phyloP scores from a whole-genome alignment of 2,797 vertebrate species.

The Smutsia temminckii region DNA sequence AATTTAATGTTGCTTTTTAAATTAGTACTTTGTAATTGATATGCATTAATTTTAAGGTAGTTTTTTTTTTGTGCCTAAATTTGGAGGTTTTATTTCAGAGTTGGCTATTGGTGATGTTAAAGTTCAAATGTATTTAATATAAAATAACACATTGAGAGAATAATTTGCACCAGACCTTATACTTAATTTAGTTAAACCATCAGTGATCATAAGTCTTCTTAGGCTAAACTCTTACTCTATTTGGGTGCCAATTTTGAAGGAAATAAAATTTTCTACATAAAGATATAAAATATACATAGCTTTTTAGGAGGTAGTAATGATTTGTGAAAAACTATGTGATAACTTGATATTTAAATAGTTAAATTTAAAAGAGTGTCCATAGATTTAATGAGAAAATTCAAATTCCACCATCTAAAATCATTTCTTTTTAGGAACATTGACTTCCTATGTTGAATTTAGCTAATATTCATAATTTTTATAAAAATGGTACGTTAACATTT shows the following conservation, averaged over 20 bases:
- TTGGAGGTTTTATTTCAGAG: conserved; percentile 8
- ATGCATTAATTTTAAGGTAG: conserved; percentile 7
- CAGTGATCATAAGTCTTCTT: background rate
- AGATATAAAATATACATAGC: background rate
- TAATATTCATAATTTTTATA: conserved; percentile 3
- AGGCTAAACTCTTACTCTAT: conserved; percentile 12
- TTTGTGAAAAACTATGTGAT: conserved; percentile 46
- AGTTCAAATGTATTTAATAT: conserved; percentile 27
- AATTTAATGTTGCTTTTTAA: conserved; percentile 20
- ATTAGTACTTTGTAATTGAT: conserved; percentile 13
- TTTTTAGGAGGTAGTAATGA: conserved; percentile 35
- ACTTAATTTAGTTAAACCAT: conserved; percentile 4
- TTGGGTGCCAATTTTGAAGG: conserved; percentile 41
- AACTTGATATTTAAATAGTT: conserved; percentile 21
- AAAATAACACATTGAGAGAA: conserved; percentile 33
- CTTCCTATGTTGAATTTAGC: background rate
- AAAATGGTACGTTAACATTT: conserved; percentile 22
- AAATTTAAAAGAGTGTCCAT: conserved; percentile 48
- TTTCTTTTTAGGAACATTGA: conserved; percentile 51
- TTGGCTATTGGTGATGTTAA: conserved; percentile 17
- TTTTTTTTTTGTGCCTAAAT: conserved; percentile 26
- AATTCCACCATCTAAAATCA: conserved; percentile 21
- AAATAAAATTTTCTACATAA: conserved; percentile 49
- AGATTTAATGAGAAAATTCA: conserved; percentile 41
- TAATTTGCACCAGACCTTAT: background rate